Evolutionary conservation across 2,113 vertebrate genomes (phyloP).

Genomic region (Megaceryle maxima): DNA sequence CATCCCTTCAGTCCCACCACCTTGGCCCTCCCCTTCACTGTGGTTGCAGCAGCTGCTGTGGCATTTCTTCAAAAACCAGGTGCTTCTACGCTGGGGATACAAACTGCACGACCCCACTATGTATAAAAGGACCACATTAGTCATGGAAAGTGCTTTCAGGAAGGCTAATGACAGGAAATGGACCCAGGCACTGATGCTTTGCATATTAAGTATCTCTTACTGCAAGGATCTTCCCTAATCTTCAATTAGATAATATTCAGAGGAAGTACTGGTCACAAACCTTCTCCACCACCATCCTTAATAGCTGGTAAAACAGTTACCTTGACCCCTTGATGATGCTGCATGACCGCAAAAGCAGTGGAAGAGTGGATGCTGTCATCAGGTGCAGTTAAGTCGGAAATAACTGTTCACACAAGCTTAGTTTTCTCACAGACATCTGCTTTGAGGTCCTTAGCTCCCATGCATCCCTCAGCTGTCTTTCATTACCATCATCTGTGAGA

Average conservation of each 20-base stretch:
- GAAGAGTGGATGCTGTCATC: neutral
- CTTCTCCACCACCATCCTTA: neutral
- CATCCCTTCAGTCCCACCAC: neutral
- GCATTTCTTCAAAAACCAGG: neutral
- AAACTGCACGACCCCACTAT: neutral
- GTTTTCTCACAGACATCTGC: neutral
- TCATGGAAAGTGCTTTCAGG: neutral
- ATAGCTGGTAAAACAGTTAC: neutral
- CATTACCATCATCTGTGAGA: neutral
- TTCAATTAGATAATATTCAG: slow-evolving; percentile 14
- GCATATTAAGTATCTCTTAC: neutral
- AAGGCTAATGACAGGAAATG: slow-evolving; percentile 39
- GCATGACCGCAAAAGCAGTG: neutral
- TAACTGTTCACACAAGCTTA: rapidly evolving
- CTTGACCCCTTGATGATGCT: neutral
- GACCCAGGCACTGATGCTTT: neutral
- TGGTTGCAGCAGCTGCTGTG: neutral
- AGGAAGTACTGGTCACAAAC: neutral
- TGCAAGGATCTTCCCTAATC: neutral
- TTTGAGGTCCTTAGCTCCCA: neutral
- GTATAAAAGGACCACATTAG: neutral
- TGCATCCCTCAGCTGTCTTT: neutral
- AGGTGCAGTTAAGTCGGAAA: neutral
- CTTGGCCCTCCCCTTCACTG: rapidly evolving
- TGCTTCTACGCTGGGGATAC: neutral